Evolutionary conservation across 2,113 vertebrate genomes (phyloP), one percentile per base, ranked within the genome.

Genomic region (Rana temporaria): DNA sequence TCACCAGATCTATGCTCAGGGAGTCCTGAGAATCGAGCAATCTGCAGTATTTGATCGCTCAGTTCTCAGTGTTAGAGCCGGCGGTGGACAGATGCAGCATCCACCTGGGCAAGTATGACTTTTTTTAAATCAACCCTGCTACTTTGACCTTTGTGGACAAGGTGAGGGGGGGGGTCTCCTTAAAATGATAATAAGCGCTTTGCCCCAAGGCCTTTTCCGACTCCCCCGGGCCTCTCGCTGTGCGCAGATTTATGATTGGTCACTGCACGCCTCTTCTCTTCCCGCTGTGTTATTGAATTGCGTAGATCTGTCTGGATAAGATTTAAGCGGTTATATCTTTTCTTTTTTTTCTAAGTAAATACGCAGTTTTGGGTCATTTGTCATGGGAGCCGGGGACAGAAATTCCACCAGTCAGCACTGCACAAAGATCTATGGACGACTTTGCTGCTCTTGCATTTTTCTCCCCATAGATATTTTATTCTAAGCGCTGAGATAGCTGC

Each of bases 371-470:
- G 16, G 20, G 42, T 6, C 68, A 19, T 71, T 9, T 24, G 4
- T 72, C 70, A 57, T 57, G 52, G 0, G 52, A 30, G 52, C 22
- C 24, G 22, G 42, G 42, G 20, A 30, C 55, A 22, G 55, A n/a
- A 17, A 81, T 81, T 26, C 67, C 66, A 34, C 20, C 26, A 24
- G 7, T 56, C 38, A 14, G 15, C 42, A 1, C 19, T 62, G n/a
- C 60, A 65, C 59, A 74, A 82, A 64, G 79, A 82, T 60, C 68
- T 64, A 64, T 74, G 65, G 57, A 82, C 63, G 73, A 38, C 18
- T 62, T 17, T 81, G 68, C 24, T 20, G 56, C 55, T 42, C 17
- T 34, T 71, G 68, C 68, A 32, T 57, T 66, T 63, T 78, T 60
- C 15, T 30, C 59, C 12, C 34, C 0, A 32, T 48, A 48, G 59